phyloP scores from a whole-genome alignment of 2,797 vertebrate genomes.

The Bradypus variegatus region DNA sequence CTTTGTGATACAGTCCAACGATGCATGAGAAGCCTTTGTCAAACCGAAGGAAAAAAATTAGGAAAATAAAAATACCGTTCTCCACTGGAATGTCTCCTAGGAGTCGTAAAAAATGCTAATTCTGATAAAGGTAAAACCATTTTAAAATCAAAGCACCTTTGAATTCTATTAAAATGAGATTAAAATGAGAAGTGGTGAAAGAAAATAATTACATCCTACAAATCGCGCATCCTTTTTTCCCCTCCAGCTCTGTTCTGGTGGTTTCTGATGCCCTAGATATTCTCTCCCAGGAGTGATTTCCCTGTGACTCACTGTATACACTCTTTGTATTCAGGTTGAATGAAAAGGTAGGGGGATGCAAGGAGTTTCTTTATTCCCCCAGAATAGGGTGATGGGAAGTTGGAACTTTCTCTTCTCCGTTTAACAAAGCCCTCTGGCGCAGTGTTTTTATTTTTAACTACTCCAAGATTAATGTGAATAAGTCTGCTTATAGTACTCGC shows the following conservation, averaged over 20 bases:
- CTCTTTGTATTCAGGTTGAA: constrained; percentile 57
- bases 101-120: constrained; percentile 55
- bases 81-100: constrained; percentile 55
- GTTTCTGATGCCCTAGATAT: constrained; percentile 27
- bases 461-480: background rate
- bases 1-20: constrained; percentile 47
- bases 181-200: constrained; percentile 17
- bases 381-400: background rate
- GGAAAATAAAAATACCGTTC: constrained; percentile 48
- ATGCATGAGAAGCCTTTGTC: constrained; percentile 59
- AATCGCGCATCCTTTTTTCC: constrained; percentile 20
- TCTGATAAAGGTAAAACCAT: constrained; percentile 46
- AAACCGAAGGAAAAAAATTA: background rate
- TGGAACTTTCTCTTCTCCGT: background rate
- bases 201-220: background rate
- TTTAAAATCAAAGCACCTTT: constrained; percentile 50
- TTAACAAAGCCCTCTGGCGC: background rate
- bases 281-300: constrained; percentile 34
- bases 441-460: constrained; percentile 36
- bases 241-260: constrained; percentile 11
- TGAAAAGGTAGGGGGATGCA: constrained; percentile 46
- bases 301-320: constrained; percentile 9
- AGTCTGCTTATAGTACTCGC: background rate
- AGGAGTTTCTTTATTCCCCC: constrained; percentile 53
- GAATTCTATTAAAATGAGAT: constrained; percentile 41